Evolutionary conservation across 2,113 vertebrate species (phyloP), one percentile per base, ranked within the genome.

Genomic region (Phalacrocorax brasilianus): DNA sequence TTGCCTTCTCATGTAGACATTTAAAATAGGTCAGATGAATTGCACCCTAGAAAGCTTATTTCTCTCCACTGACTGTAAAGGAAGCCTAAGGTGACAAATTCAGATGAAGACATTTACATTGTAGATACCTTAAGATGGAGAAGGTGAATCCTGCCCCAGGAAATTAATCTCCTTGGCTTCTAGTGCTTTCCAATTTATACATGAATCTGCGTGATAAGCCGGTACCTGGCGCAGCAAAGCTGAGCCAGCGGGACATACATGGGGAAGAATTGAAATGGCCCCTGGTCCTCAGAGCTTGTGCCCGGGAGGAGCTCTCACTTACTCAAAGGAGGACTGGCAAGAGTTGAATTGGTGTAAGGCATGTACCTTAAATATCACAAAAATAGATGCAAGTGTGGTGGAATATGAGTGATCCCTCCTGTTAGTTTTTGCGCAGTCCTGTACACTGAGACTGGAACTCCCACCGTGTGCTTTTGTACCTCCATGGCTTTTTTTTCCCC

Each of bases 81-180:
- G 53, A 44, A 96, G 87, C 87, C 84, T 91, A 76, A 91, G 93
- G 89, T 95, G 87, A 82, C 85, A 96, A 88, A 75, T 53, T 65
- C 38, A 21, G 89, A 83, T 85, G 81, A 75, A 96, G 80, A 82
- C 74, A 68, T 95, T 93, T 95, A 87, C 74, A 61, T 85, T 95
- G 77, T 74, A 91, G 87, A 85, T 88, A 87, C 30, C 40, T 89
- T 52, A 63, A 56, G 70, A 76, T 40, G 67, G 66, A 87, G 35
- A 40, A 85, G 52, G 49, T 82, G 87, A 94, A 91, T 94, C 73
- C 84, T n/a, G 74, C 80, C 72, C 11, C 53, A 75, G 84, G 79
- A 95, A 94, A 90, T 49, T 18, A 35, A 33, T 95, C 32, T 88
- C 50, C 63, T 66, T 77, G 88, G 55, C 38, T 40, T 79, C 42